Base-by-base conservation (phyloP, 2,888 invertebrate genomes). In the Chloroclysta siterata region DNA sequence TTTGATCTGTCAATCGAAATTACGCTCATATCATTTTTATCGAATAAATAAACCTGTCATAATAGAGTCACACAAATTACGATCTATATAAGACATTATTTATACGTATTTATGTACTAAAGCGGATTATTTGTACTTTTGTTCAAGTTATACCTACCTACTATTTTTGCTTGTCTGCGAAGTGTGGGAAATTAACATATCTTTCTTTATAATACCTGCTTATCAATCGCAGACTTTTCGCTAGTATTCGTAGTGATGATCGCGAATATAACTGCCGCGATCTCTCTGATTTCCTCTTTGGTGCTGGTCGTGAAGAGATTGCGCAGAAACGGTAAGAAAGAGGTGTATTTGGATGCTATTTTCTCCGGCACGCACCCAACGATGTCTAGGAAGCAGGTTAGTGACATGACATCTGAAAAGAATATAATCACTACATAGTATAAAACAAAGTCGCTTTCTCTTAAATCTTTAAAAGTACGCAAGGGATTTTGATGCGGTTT, bases 311-410 rank as follows among this genome's bases (percentile, higher is more conserved):
- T 94, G 56, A 96, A 90, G 1, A 96, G 86, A 63, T 94, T 94
- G 74, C 94, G 89, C 0, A 97, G 81, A 94, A 96, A 96, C 5
- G 94, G 93, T 13, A 95, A 78, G 15, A 96, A 94, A 39, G 91
- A 94, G 2, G 94, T 87, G 80, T 97, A 95, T 68, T 95, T 94
- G 39, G 94, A 79, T 0, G 95, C 94, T 76, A 97, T 94, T 60
- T 94, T 88, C 22, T 95, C 94, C 0, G 97, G 96, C 10, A 96
- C 94, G 65, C 97, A 96, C 46, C 97, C 97, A n/a, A 98, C 93
- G 22, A 97, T 93, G 87, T 98, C 98, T 71, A 97, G 91, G 78
- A 98, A 93, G 73, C 97, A 97, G 60, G 95, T 95, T 56, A 98
- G 83, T 0, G 96, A 91, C 86, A 95, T 94, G 50, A 94, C 81